phyloP scores from a whole-genome alignment of 2,797 vertebrate species.

The Limosa lapponica region DNA sequence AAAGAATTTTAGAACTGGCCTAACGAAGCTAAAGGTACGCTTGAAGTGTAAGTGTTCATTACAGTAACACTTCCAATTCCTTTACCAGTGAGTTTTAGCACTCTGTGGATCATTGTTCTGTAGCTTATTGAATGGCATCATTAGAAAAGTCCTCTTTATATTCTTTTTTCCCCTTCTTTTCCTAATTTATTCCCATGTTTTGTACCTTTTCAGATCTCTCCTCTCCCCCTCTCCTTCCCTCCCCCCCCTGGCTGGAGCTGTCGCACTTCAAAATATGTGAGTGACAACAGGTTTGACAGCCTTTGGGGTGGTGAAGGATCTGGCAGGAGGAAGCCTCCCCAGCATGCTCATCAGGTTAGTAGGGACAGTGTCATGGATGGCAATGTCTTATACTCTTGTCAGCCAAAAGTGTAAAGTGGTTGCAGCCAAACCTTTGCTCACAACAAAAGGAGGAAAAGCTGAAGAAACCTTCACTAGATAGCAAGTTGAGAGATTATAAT shows the following conservation, averaged over 20 bases:
- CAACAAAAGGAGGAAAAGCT: neutral
- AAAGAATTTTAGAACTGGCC: neutral
- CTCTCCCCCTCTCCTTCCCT: too few species aligned
- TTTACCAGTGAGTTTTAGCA: neutral
- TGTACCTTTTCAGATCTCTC: neutral
- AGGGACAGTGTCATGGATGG: neutral
- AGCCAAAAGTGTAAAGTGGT: slow-evolving; percentile 7
- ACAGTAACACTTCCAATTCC: neutral
- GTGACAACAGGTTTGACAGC: slow-evolving; percentile 49
- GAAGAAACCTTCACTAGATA: neutral
- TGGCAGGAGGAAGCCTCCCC: neutral
- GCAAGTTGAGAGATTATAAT: neutral
- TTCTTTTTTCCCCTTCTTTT: neutral
- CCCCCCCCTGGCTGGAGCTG: neutral
- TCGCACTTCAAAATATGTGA: neutral
- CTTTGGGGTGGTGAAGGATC: neutral
- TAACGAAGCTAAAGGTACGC: neutral
- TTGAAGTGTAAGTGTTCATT: neutral
- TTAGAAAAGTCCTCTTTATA: neutral
- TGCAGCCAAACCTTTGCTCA: slow-evolving; percentile 16
- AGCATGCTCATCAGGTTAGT: neutral
- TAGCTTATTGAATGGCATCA: neutral
- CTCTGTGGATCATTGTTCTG: neutral
- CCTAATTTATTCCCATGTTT: neutral
- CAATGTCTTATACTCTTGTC: slow-evolving; percentile 7